Base-by-base conservation (phyloP, 2,113 vertebrate genomes). In the Lichenostomus cassidix region DNA sequence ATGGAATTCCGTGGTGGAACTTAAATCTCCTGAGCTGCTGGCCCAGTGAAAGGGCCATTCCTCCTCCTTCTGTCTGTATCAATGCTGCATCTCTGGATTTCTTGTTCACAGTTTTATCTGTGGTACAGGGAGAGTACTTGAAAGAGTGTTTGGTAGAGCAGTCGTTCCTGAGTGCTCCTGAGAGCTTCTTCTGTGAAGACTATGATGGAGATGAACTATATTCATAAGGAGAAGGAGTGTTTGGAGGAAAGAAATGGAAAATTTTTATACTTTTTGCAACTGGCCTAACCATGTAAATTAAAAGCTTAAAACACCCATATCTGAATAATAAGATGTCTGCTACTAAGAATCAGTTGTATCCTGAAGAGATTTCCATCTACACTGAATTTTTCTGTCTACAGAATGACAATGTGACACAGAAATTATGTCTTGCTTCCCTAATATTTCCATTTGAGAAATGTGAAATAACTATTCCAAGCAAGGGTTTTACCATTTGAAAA, bases 191-290 rank as follows among this genome's bases (percentile, higher is more conserved):
- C 24, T 65, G 2, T 46, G 75, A 83, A 24, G 21, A 18, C 28
- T 56, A 1, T 12, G 28, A 16, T 0, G 0, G 42, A 53, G 41
- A 39, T 17, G 12, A 58, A 12, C 4, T 5, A 2, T 31, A 3
- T 56, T 94, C 35, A 37, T 44, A 7, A 27, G 37, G 27, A 77
- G 24, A 39, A 62, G 12, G 39, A 44, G 21, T 16, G 10, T 55
- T 69, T 33, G 10, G 27, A 7, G 22, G 9, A 21, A n/a, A 92
- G 50, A 74, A 31, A 2, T 15, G 16, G 27, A 39, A 83, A 89
- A 64, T 42, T 5, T 0, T 31, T 74, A 4, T 7, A 53, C 2
- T 4, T 80, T 83, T 21, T 80, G 59, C 92, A 29, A 27, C 22
- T 74, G 19, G 25, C 24, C 39, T 68, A 83, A 56, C 27, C 6